Conservation (phyloP, 2,797 vertebrate genomes). For the Percopsis omiscomaycus region DNA sequence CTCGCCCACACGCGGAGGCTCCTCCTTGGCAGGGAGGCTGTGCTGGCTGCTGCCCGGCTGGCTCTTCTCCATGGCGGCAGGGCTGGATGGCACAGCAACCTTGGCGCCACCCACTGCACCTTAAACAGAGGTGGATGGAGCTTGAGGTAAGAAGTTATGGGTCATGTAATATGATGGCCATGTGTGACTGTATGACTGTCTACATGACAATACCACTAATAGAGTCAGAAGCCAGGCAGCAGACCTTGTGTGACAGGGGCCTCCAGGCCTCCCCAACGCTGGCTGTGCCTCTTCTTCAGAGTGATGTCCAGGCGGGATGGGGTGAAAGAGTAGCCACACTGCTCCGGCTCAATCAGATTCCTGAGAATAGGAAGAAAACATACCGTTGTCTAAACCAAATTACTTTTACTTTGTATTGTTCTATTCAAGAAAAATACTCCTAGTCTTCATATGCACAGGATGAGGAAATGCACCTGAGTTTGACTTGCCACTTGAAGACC, state of each 20-base stretch:
- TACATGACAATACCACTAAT: too few relatives aligned
- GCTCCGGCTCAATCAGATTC: conserved; percentile 95
- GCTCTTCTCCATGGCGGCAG: conserved; percentile 88
- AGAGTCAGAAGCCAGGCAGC: conserved; percentile 78
- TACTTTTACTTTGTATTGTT: too few relatives aligned
- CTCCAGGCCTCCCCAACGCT: conserved; percentile 95
- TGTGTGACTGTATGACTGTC: conserved; percentile 10
- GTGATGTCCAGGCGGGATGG: conserved; percentile 89
- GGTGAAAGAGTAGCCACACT: conserved; percentile 90
- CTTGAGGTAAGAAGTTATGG: conserved; percentile 81
- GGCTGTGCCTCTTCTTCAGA: conserved; percentile 95
- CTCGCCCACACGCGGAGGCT: conserved; percentile 84
- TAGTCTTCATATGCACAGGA: neutral
- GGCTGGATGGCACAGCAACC: conserved; percentile 93
- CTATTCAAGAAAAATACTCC: too few relatives aligned
- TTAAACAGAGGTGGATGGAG: conserved; percentile 91
- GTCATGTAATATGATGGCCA: neutral
- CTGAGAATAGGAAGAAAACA: conserved; percentile 59
- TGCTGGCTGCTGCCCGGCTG: conserved; percentile 91
- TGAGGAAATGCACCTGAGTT: conserved; percentile 84
- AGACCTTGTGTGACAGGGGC: conserved; percentile 97
- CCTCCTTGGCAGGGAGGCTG: conserved; percentile 87
- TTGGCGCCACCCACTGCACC: conserved; percentile 99
- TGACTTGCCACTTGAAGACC: conserved; percentile 97
- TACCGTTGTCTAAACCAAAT: too few relatives aligned